These are phyloP conservation scores for Cynaeus angustus DNA, from an alignment of 2,888 invertebrate genomes.

Conservation along the genomic window DNA sequence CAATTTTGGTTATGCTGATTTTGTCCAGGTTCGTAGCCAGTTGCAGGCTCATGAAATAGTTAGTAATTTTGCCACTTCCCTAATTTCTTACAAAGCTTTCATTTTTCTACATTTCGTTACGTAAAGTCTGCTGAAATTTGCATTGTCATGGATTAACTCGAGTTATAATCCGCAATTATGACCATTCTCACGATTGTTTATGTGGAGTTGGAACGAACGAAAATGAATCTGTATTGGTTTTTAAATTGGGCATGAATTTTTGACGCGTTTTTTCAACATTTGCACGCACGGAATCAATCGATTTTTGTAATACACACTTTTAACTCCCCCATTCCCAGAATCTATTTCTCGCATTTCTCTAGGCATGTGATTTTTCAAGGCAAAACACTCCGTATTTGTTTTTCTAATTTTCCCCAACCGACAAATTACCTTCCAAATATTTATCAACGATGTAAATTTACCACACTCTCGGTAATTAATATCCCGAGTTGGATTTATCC, in stretches of 20 bases:
- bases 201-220: background rate
- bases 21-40: too few relatives aligned
- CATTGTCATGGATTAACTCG: too few relatives aligned
- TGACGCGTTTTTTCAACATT: background rate
- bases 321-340: too few relatives aligned
- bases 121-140: too few relatives aligned
- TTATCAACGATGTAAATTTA: constrained; percentile 24
- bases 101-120: too few relatives aligned
- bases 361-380: constrained; percentile 22
- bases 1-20: too few relatives aligned
- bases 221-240: background rate
- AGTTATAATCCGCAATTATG: background rate
- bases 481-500: constrained; percentile 10
- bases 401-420: constrained; percentile 12
- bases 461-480: constrained; percentile 21
- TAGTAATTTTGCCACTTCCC: too few relatives aligned
- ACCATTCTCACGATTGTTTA: background rate
- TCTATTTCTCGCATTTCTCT: background rate
- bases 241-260: background rate
- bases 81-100: too few relatives aligned
- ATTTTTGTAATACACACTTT: background rate
- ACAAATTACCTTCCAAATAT: constrained; percentile 26
- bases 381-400: constrained; percentile 23
- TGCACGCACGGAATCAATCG: background rate
- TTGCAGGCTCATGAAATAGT: too few relatives aligned